Base-by-base conservation (phyloP, 2,888 invertebrate genomes). In the Drosophila setosimentum region DNA sequence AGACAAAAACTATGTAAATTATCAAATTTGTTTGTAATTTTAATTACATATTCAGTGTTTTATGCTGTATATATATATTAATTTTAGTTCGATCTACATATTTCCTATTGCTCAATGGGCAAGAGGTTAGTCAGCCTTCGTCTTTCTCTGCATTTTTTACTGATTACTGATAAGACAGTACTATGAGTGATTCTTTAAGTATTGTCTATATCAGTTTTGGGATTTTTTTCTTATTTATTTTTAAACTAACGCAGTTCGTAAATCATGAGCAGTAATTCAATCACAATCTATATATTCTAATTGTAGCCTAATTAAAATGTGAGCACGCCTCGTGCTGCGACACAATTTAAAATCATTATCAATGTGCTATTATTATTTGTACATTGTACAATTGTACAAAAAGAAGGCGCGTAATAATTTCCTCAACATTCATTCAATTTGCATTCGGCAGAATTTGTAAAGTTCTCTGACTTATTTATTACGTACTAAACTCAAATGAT, bases 301-400 rank as follows among this genome's bases (percentile, higher is more conserved):
- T 79, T 80, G 68, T 69, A 45, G 58, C 59, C 69, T 77, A 77
- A 80, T 79, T 79, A 62, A 80, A 79, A 53, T 64, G 18, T 40
- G 50, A 29, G 7, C 48, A 21, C 54, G 50, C 16, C 18, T 35
- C 32, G 42, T 13, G 33, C 32, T 16, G 30, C 10, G 35, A 37
- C 49, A 67, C 55, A 29, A 69, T 35, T 64, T 49, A 40, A 1
- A 35, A 27, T 2, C 18, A 62, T 50, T 71, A 76, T 66, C 59
- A 80, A 45, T 45, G 10, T 27, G 37, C 32, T 30, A 64, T 58
- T 24, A 48, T 68, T 50, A 54, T 49, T n/a, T 40, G 18, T 0
- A 61, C 1, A 24, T 24, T 45, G 16, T 16, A 45, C 21, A n/a
- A 13, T 37, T n/a, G 57, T 18, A 42, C 18, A 32, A 51, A 35